Conservation (phyloP, 2,113 vertebrate genomes). For the Dromaius novaehollandiae region DNA sequence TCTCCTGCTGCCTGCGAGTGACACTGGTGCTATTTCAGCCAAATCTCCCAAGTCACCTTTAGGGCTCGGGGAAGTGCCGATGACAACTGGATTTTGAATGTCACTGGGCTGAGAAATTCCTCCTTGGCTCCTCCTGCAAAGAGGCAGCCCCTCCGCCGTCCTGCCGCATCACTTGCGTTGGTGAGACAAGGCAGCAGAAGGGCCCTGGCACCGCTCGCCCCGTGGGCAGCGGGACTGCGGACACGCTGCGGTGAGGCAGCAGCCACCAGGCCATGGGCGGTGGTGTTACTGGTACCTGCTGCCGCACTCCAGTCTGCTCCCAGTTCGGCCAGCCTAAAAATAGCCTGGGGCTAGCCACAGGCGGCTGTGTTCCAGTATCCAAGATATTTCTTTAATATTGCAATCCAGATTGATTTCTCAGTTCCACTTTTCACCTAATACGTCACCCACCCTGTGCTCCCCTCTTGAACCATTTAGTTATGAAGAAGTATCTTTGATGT, state of each 20-base stretch:
- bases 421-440: not conserved
- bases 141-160: not conserved
- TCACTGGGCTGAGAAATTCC: not conserved
- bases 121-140: not conserved
- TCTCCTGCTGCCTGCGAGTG: not conserved
- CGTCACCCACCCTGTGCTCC: not conserved
- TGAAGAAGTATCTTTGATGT: not conserved
- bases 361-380: not conserved
- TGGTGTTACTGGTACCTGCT: not conserved
- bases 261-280: not conserved
- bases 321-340: not conserved
- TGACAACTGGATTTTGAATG: not conserved
- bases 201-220: not conserved
- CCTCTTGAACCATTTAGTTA: not conserved
- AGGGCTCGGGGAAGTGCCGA: not conserved
- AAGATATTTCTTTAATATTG: not conserved
- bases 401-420: not conserved
- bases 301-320: not conserved
- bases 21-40: not conserved
- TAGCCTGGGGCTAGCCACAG: not conserved
- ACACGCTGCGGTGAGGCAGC: not conserved
- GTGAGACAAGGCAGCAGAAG: not conserved
- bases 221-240: accelerated
- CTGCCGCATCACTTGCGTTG: not conserved
- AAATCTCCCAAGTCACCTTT: not conserved